Evolutionary conservation across 2,797 vertebrate species (phyloP).

Genomic region (Epinephelus coioides): DNA sequence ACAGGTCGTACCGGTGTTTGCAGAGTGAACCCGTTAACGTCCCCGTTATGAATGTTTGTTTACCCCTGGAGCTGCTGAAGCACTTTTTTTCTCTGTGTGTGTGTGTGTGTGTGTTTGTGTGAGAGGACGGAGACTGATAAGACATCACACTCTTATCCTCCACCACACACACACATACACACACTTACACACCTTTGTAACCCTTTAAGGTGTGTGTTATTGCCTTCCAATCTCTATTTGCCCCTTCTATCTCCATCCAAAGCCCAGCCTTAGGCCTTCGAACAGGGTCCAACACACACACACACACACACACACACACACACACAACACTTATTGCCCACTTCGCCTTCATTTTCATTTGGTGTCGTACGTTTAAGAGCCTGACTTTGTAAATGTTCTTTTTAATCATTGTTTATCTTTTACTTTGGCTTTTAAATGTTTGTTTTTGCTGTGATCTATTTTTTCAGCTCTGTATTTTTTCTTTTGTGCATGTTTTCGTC

Average conservation of each 20-base stretch:
- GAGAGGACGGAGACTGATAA: slow-evolving; percentile 41
- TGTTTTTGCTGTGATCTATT: slow-evolving; percentile 72
- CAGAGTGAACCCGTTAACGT: slow-evolving; percentile 70
- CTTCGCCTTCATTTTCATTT: slow-evolving; percentile 58
- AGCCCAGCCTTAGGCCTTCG: slow-evolving; percentile 72
- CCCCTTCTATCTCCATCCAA: slow-evolving; percentile 58
- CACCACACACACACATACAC: slow-evolving; percentile 46
- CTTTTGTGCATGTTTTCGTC: slow-evolving; percentile 46
- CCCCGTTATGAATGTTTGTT: slow-evolving; percentile 80
- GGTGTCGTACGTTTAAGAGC: slow-evolving; percentile 53
- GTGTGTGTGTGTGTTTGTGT: slow-evolving; percentile 14
- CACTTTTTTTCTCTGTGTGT: slow-evolving; percentile 68
- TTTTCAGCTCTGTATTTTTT: slow-evolving; percentile 37
- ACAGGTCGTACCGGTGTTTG: slow-evolving; percentile 48
- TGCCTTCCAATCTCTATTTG: slow-evolving; percentile 65
- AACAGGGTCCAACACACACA: slow-evolving; percentile 74
- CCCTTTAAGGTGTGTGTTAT: slow-evolving; percentile 65
- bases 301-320: slow-evolving; percentile 44
- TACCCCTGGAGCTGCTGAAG: slow-evolving; percentile 78
- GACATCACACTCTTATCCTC: slow-evolving; percentile 56
- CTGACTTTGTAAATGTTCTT: slow-evolving; percentile 46
- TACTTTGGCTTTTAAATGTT: slow-evolving; percentile 48
- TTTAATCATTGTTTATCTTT: slow-evolving; percentile 41
- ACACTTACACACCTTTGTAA: slow-evolving; percentile 46
- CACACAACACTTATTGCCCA: slow-evolving; percentile 36